Evolutionary conservation across 1,140 invertebrate genomes (phyloP).

Genomic region (Eupeodes corollae): DNA sequence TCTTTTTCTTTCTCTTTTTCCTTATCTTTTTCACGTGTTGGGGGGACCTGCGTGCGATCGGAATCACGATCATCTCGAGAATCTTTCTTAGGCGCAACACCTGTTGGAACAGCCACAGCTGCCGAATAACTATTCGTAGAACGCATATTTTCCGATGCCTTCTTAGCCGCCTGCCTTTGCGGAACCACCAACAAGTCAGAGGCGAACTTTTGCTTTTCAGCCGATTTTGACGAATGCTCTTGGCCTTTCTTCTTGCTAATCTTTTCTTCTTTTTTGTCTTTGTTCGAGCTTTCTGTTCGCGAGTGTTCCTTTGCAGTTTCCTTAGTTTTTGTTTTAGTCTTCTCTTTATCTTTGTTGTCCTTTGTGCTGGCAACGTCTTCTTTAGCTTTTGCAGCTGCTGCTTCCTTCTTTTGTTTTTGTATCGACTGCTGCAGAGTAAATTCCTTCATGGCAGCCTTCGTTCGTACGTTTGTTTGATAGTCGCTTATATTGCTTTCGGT

Average conservation of each 20-base stretch:
- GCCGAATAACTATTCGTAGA: slow-evolving; percentile 39
- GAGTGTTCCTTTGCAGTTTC: background rate
- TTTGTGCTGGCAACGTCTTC: background rate
- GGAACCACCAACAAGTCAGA: slow-evolving; percentile 78
- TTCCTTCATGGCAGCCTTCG: slow-evolving; percentile 74
- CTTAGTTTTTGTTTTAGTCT: slow-evolving; percentile 1
- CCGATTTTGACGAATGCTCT: slow-evolving; percentile 36
- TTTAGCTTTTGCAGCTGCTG: slow-evolving; percentile 1
- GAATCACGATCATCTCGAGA: slow-evolving; percentile 14
- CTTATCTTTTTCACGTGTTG: slow-evolving; percentile 11
- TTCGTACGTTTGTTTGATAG: slow-evolving; percentile 57
- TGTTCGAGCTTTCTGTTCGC: background rate
- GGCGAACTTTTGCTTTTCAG: slow-evolving; percentile 48
- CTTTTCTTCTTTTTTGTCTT: slow-evolving; percentile 8
- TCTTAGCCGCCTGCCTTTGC: slow-evolving; percentile 80
- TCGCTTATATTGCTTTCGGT: slow-evolving; percentile 49
- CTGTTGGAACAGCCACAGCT: slow-evolving; percentile 18
- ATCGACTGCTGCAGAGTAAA: slow-evolving; percentile 41
- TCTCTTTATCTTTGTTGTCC: background rate
- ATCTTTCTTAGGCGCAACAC: slow-evolving; percentile 12
- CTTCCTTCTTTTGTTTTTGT: slow-evolving; percentile 1
- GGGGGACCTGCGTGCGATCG: slow-evolving; percentile 8
- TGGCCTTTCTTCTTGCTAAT: background rate
- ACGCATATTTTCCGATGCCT: slow-evolving; percentile 77
- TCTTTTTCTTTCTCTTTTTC: slow-evolving; percentile 15